Percentiles rank a stretch among this genome's conserved stretches.
These are phyloP conservation scores for Diadegma fenestrale DNA, from an alignment of 2,888 invertebrate species.

Conservation along the genomic window DNA sequence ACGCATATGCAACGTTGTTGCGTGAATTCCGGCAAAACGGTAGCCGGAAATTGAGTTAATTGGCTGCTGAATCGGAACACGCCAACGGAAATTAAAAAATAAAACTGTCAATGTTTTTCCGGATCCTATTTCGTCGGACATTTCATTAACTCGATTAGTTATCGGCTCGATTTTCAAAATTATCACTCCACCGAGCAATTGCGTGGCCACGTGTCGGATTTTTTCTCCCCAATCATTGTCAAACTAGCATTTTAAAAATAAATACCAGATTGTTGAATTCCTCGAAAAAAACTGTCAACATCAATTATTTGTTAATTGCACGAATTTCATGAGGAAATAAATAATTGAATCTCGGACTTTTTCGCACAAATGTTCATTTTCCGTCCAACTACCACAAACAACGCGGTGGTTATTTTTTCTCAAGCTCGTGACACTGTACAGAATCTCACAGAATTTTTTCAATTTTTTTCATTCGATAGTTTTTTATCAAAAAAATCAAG, in stretches of 20 bases:
- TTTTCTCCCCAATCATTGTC: neutral
- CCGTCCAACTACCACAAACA: too few species aligned
- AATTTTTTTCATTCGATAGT: too few species aligned
- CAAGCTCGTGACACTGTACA: too few species aligned
- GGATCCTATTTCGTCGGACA: neutral
- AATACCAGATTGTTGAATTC: too few species aligned
- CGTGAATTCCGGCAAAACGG: slow-evolving; percentile 18
- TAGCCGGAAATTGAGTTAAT: slow-evolving; percentile 44
- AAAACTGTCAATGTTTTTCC: neutral
- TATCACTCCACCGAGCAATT: neutral
- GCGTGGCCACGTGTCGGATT: neutral
- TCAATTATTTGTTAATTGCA: too few species aligned
- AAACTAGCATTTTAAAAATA: neutral
- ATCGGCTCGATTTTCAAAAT: slow-evolving; percentile 7
- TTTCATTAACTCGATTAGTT: neutral
- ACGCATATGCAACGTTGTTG: slow-evolving; percentile 22
- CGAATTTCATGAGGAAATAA: neutral
- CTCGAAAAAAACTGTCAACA: too few species aligned
- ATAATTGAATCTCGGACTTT: neutral
- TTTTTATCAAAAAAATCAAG: too few species aligned
- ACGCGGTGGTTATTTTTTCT: too few species aligned
- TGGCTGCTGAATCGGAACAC: slow-evolving; percentile 21
- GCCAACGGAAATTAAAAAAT: slow-evolving; percentile 38
- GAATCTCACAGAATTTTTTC: too few species aligned
- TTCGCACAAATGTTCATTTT: neutral